These are phyloP conservation scores for Hymenochirus boettgeri DNA, from an alignment of 2,113 vertebrate species.

Conservation along the genomic window DNA sequence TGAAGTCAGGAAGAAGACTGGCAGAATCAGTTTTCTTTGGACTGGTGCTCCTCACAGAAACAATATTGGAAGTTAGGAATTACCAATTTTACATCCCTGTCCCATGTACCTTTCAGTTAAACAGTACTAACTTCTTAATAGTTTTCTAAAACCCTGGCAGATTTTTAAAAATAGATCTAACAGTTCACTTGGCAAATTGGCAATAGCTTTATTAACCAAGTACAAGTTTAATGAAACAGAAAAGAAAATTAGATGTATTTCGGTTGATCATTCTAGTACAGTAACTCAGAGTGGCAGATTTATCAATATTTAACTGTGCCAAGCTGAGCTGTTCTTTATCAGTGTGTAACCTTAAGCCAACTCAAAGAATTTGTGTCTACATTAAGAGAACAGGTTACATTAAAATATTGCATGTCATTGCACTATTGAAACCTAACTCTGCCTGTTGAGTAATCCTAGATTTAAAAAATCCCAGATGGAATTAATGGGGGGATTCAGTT, in stretches of 20 bases:
- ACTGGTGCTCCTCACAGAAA: no score
- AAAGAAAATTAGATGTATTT: constrained; percentile 27
- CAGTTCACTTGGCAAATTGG: no score
- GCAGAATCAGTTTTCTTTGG: no score
- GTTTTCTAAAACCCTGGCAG: no score
- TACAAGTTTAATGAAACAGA: constrained; percentile 38
- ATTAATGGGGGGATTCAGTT: no score
- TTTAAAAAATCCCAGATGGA: constrained; percentile 5
- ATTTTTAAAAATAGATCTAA: no score
- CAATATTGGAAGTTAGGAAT: no score
- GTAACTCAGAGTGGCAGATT: constrained; percentile 34
- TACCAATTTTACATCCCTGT: no score
- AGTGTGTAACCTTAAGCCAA: constrained; percentile 27
- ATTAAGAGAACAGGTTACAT: constrained; percentile 22
- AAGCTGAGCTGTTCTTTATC: constrained; percentile 38
- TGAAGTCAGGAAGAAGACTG: no score
- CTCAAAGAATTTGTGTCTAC: constrained; percentile 31
- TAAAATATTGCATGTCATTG: constrained; percentile 15
- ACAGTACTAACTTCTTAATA: no score
- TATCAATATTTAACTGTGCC: constrained; percentile 40
- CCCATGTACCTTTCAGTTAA: no score
- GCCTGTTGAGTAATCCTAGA: constrained; percentile 14
- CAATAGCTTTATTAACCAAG: constrained; percentile 25
- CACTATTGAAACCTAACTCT: constrained; percentile 9
- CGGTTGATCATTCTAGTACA: constrained; percentile 20